Evolutionary conservation across 2,113 vertebrate species (phyloP), one percentile per base, ranked within the genome.

Genomic region (Hippocampus comes): DNA sequence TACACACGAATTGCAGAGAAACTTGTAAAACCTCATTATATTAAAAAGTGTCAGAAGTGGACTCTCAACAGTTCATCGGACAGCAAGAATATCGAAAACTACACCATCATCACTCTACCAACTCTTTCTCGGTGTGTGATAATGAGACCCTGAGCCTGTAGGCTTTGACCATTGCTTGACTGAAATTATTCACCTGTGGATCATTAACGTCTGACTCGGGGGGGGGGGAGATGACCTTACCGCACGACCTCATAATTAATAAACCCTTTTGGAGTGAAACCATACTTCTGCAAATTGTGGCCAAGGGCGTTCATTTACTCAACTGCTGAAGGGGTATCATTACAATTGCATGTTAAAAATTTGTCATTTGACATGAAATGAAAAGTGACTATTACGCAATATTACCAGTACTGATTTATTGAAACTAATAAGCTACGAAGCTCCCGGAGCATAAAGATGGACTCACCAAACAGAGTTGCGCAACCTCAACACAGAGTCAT

Each of bases 161-260:
- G 59, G 27, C 27, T 67, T 30, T 67, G n/a, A 66, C 69, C 56
- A 14, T 56, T 70, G 61, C 42, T 25, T 46, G 30, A 61, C 43
- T 27, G 23, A 55, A 41, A 78, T 77, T 77, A 63, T 78, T 84
- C 77, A 71, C 67, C 66, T 76, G 48, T 64, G 57, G 69, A 78
- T 76, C 59, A 70, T 79, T 68, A 65, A 72, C 65, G 63, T 68
- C 43, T 51, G 65, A 51, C 71, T 81, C 65, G 42, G 57, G 30
- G 55, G 42, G 57, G 30, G 55, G 27, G 72, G 25, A 49, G 66
- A 63, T 70, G 65, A 57, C 66, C 72, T 73, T 76, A 65, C 48
- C 61, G 73, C 63, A 78, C 34, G 18, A 61, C 57, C 68, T 67
- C 74, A 69, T 76, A 63, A 79, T 81, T 79, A 34, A 73, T 64